Base-by-base conservation (phyloP, 2,888 invertebrate species). In the Drosophila hamatofila region DNA sequence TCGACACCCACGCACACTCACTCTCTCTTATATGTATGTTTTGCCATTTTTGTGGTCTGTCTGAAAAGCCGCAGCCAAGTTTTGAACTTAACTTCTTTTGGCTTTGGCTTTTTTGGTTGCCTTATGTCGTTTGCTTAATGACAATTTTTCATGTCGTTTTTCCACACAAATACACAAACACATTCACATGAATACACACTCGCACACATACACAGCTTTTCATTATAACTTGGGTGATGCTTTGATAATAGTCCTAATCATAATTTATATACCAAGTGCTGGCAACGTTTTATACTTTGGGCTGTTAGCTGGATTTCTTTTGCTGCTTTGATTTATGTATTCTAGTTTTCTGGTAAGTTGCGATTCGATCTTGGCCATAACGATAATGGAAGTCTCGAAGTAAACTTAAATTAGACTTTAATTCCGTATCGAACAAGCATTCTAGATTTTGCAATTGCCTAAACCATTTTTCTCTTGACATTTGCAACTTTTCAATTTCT, bases 401-500 rank as follows among this genome's bases (percentile, higher is more conserved):
- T 48, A 30, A 48, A 44, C 12, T 59, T 55, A 30, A 5, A 11
- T n/a, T 14, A 0, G 25, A 44, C 56, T 46, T 62, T 44, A 61
- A 74, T 58, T 57, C 42, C 6, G 11, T n/a, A 46, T 46, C 16
- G 9, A 25, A 3, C n/a, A 16, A 27, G 25, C 8, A 30, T 44
- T 41, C 60, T 46, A 23, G n/a, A 48, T 64, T 55, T 23, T 69
- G 42, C n/a, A 37, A 54, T 65, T 61, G 49, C 68, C 60, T 75
- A 79, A 88, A 87, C 81, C 79, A 84, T 79, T 79, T 83, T 84
- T 73, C 83, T 85, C 83, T 81, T 84, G 84, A 83, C 84, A 83
- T 85, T 21, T 33, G 33, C 49, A 8, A 21, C 49, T 49, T 49
- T 81, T 85, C 81, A 74, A 54, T 39, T 39, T 4, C 60, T 67